Evolutionary conservation across 2,113 vertebrate species (phyloP), one percentile per base, ranked within the genome.

Genomic region (Salvelinus sp.): DNA sequence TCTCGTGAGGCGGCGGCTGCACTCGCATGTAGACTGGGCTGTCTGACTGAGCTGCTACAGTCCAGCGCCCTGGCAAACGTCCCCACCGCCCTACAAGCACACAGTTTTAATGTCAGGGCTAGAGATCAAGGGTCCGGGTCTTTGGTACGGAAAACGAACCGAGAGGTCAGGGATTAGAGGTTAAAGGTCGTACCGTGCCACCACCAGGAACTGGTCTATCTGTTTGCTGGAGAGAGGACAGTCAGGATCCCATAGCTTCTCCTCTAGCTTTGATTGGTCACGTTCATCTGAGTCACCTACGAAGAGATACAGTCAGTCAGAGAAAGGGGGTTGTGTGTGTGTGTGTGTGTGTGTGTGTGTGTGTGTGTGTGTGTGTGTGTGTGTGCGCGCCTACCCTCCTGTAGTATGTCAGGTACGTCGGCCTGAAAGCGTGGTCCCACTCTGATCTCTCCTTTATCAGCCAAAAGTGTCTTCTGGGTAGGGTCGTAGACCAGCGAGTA

Each of bases 151-250:
- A 1, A 27, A 14, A 9, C n/a, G 13, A 67, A 5, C 23, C 22
- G 25, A 60, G 67, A 63, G 44, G 20, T 38, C 33, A 48, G n/a
- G 13, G n/a, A 47, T 63, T 2, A 64, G n/a, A 78, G 28, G 33
- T 69, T 30, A 71, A 68, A 74, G 6, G 72, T 70, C 82, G 81
- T 92, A 99, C 97, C 97, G 94, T 85, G 97, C 97, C 89, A 98
- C 96, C 88, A 99, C 97, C 86, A 98, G 93, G 93, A 99, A 98
- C 87, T 99, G 97, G 95, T 99, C 97, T 90, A 99, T 99, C 92
- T 98, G 97, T 90, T 96, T 97, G 90, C 96, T 96, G 75, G 94
- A 96, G 85, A 99, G 95, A 30, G 96, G 96, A 84, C 96, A 98
- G 90, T 98, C 95, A 87, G 97, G 97, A 92, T 98, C 95, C 97